A percentile compares a stretch with the other conserved stretches of the same genome.
Conservation (phyloP, 2,888 invertebrate species). For the Cistogaster globosa region DNA sequence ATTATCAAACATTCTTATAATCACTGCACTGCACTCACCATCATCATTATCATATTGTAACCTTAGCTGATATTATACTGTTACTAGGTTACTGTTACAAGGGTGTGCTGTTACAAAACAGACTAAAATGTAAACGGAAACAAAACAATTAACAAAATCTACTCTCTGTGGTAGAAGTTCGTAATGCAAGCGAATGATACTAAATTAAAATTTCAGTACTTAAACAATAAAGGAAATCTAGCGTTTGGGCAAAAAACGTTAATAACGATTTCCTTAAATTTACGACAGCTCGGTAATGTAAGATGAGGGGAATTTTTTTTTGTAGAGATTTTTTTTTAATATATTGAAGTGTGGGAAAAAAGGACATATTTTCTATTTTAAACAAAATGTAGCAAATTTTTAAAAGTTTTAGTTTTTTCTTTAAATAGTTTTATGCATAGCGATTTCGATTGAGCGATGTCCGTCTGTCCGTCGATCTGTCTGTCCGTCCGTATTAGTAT, state of each 20-base stretch:
- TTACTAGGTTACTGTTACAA: conserved; percentile 68
- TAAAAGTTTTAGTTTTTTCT: too few species aligned
- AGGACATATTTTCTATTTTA: too few species aligned
- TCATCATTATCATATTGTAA: conserved; percentile 31
- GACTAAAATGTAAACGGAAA: neutral
- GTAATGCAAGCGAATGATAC: conserved; percentile 6
- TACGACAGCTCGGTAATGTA: too few species aligned
- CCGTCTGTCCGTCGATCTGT: too few species aligned
- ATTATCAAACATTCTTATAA: conserved; percentile 38
- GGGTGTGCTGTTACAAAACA: conserved; percentile 40
- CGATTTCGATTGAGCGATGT: too few species aligned
- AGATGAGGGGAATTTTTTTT: too few species aligned
- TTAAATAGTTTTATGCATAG: too few species aligned
- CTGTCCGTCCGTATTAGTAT: too few species aligned
- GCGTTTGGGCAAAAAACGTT: neutral
- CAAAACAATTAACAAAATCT: neutral
- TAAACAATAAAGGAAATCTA: neutral
- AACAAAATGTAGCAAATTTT: too few species aligned
- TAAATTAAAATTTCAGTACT: conserved; percentile 39
- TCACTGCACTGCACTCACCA: conserved; percentile 4
- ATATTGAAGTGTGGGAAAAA: too few species aligned
- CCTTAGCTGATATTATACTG: conserved; percentile 60
- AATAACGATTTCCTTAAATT: conserved; percentile 52
- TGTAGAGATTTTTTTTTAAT: too few species aligned
- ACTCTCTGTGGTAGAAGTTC: conserved; percentile 13